Base-by-base conservation (phyloP, 2,113 vertebrate genomes). In the Pycnonotus jocosus region DNA sequence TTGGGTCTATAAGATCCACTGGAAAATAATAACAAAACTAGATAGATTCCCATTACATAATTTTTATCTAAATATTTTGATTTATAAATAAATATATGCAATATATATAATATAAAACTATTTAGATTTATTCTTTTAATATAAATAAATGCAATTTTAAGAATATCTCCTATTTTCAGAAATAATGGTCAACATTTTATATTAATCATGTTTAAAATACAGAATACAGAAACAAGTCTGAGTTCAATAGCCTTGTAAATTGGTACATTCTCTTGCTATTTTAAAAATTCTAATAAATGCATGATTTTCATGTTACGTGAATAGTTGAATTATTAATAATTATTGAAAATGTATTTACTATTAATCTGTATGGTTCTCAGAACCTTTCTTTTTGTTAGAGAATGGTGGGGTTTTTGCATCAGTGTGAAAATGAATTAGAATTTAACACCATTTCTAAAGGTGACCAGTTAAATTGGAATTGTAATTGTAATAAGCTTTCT, bases 401-500 rank as follows among this genome's bases (percentile, higher is more conserved):
- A 69, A 60, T 27, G 13, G 37, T 86, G 8, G 1, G 0, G 0
- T 68, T 86, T 86, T 92, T 91, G 23, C 37, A 80, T 71, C 61
- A 85, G 6, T 89, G 42, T 50, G 44, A 86, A 92, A 95, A 95
- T 65, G 7, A 95, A 84, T 61, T 90, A 68, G 24, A 68, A 74
- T 60, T 19, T 72, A 58, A 90, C 40, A 61, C 38, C 17, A 47
- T 54, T 65, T 91, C 80, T 76, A 81, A 92, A 89, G 76, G 92
- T 35, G 37, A 92, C 62, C 31, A 83, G n/a, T 81, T 68, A 92
- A 94, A 94, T 15, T 70, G 77, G 24, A 96, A 95, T 74, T 76
- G 70, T 37, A 96, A 95, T 78, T 79, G 60, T 69, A 91, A 78
- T 66, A 79, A 72, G 51, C 28, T 93, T 97, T 62, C 64, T 90